Conservation (phyloP, 2,113 vertebrate genomes). For the Tenebrosternarchus preto region DNA sequence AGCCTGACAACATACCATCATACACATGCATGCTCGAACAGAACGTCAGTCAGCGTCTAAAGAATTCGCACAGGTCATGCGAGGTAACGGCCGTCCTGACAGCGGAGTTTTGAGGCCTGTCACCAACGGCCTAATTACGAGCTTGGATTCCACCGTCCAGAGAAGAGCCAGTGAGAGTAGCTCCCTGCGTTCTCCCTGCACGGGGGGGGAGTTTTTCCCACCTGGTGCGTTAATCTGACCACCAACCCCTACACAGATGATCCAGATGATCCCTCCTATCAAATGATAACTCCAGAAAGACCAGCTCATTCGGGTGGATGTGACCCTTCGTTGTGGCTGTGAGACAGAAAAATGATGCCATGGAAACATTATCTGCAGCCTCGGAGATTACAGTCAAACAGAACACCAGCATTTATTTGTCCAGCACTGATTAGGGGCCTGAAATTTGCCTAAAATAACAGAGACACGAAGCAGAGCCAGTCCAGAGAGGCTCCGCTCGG, state of each 20-base stretch:
- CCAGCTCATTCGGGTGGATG: slow-evolving; percentile 2
- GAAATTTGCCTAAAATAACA: slow-evolving; percentile 40
- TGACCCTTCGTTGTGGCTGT: not conserved
- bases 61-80: slow-evolving; percentile 9
- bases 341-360: not conserved
- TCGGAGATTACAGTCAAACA: slow-evolving; percentile 16
- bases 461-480: not conserved
- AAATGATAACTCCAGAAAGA: slow-evolving; percentile 14
- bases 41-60: not conserved
- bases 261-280: not conserved
- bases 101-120: slow-evolving; percentile 20
- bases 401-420: slow-evolving; percentile 23
- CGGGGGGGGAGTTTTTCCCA: not conserved
- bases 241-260: not conserved
- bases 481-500: slow-evolving; percentile 7
- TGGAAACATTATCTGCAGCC: slow-evolving; percentile 17
- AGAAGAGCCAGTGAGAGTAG: not conserved
- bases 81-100: slow-evolving; percentile 31
- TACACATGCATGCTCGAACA: not conserved
- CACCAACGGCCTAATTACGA: slow-evolving; percentile 39
- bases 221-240: not conserved
- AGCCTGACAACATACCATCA: not conserved
- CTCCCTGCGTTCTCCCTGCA: not conserved
- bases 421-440: slow-evolving; percentile 39
- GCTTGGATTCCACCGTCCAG: slow-evolving; percentile 8